Evolutionary conservation across 2,113 vertebrate genomes (phyloP).

Genomic region (Strix uralensis): DNA sequence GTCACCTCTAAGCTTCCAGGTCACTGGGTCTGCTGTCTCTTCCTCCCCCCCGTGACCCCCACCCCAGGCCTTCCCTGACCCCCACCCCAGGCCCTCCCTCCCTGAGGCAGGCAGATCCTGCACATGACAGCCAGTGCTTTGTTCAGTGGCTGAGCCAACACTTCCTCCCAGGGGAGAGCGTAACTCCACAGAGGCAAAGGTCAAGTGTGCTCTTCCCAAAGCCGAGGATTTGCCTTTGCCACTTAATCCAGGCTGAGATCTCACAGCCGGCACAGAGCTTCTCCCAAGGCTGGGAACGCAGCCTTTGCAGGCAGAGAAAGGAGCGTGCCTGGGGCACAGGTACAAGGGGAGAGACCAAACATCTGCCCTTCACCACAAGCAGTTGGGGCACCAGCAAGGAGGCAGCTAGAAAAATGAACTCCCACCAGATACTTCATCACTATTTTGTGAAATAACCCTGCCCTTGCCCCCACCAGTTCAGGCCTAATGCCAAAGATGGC

Average conservation of each 20-base stretch:
- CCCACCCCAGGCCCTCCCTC: not conserved
- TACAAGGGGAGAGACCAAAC: not conserved
- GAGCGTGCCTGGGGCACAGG: not conserved
- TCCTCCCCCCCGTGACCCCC: not conserved
- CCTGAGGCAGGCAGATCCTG: not conserved
- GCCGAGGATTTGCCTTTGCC: not conserved
- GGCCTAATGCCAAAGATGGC: accelerated
- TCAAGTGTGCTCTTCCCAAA: constrained; percentile 68
- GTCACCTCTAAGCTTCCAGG: not conserved
- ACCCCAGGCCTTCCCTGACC: not conserved
- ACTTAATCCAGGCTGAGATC: constrained; percentile 28
- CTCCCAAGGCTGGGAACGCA: not conserved
- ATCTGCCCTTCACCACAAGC: not conserved
- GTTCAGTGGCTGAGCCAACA: constrained; percentile 9
- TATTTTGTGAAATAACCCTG: not conserved
- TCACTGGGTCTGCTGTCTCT: not conserved
- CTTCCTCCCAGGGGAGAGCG: constrained; percentile 21
- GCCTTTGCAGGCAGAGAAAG: not conserved
- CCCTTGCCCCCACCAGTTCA: not conserved
- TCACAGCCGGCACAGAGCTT: not conserved
- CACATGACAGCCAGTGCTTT: not conserved
- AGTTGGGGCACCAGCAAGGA: not conserved
- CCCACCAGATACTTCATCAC: not conserved
- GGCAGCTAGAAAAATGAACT: not conserved
- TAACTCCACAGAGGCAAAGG: constrained; percentile 33